Evolutionary conservation across 1,140 invertebrate genomes (phyloP), one percentile per base, ranked within the genome.

Genomic region (Scaptomyza montana): DNA sequence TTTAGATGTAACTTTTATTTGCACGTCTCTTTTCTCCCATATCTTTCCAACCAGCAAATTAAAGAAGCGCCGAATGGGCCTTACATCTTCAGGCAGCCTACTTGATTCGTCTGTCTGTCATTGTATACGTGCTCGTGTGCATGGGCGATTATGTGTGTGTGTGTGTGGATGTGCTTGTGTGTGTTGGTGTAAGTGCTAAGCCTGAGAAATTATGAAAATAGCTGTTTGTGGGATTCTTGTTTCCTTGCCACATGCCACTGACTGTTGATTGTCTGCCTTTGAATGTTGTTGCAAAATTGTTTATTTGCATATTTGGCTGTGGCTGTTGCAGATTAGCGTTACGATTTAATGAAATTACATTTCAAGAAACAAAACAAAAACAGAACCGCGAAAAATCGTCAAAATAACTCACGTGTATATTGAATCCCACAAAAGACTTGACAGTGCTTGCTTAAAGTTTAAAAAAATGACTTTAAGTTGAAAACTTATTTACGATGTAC

Each of bases 1-100:
- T 85, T 59, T 77, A 78, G 71, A 67, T 86, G 67, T 81, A 82
- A 70, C 77, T 82, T 76, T 82, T 89, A 82, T 86, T 87, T 86
- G 82, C 84, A 82, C 16, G 16, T 1, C 8, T 43, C 19, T 21
- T 30, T 7, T 19, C 16, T 25, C 53, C 68, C 55, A 21, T 25
- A 36, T 36, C 33, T 36, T 36, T 39, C 57, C 74, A 68, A 47
- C 45, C 64, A 53, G 50, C 54, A 87, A 89, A 89, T 87, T 87
- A 75, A 79, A 82, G 79, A 78, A 79, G 82, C 70, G 80, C 80
- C 74, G 80, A 80, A 73, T 50, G 70, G 81, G 82, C 81, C 86
- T 86, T 87, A 78, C 68, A 81, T 72, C 78, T 87, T 78, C 78
- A 87, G 75, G 78, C 75, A 50, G 73, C 77, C 63, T 63, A 81